Evolutionary conservation across 2,113 vertebrate genomes (phyloP).

Genomic region (Crotalus tigris): DNA sequence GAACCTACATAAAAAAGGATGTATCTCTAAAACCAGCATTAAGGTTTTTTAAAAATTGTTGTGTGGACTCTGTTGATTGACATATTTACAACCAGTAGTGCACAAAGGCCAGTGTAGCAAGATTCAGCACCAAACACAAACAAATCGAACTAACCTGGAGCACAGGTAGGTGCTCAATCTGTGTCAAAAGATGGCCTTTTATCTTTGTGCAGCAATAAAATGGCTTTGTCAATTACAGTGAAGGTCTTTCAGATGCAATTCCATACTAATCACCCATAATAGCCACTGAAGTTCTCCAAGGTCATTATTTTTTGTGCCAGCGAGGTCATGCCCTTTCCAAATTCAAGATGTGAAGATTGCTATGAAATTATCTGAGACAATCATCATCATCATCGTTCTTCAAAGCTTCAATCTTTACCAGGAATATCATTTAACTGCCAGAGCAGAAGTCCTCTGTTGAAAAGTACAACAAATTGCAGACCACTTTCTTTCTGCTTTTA

Average conservation of each 20-base stretch:
- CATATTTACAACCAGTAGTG: conserved; percentile 4
- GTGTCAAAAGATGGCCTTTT: neutral
- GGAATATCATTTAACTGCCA: neutral
- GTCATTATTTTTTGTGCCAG: neutral
- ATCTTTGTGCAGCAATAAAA: neutral
- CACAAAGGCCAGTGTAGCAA: neutral
- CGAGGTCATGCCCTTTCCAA: neutral
- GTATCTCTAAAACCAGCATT: neutral
- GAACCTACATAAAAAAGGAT: neutral
- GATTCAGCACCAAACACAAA: neutral
- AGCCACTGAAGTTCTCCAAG: neutral
- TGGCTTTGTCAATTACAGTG: neutral
- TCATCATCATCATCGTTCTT: too few species aligned
- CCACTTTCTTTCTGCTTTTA: conserved; percentile 6
- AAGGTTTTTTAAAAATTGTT: neutral
- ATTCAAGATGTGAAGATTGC: neutral
- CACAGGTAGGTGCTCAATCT: neutral
- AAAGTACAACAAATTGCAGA: conserved; percentile 14
- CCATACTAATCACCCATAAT: neutral
- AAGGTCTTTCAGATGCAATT: neutral
- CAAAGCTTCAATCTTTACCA: neutral
- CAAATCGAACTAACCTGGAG: neutral
- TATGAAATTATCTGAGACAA: conserved; percentile 11
- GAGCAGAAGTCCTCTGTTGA: neutral
- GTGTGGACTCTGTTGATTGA: neutral